These are phyloP conservation scores for Nesometra sesokonis DNA, from an alignment of 35 echinoderm and acorn worm genomes.

Conservation along the genomic window DNA sequence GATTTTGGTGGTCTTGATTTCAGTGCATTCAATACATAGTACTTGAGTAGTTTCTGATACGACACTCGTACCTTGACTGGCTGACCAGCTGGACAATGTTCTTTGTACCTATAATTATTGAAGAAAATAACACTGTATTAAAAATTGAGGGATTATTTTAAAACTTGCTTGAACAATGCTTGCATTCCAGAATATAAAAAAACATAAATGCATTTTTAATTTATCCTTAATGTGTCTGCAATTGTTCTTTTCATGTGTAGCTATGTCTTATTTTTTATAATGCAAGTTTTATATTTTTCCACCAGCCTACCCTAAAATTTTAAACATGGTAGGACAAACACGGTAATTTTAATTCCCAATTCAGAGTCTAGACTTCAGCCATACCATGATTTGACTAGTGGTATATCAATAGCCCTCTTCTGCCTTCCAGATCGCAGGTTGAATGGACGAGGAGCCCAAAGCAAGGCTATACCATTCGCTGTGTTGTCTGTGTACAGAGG, in stretches of 20 bases:
- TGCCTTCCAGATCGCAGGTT: constrained; percentile 83
- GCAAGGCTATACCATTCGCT: constrained; percentile 85
- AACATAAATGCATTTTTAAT: too few species aligned
- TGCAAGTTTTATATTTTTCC: too few species aligned
- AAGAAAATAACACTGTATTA: neutral
- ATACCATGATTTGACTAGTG: constrained; percentile 82
- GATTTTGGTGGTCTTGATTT: constrained; percentile 92
- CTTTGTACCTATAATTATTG: constrained; percentile 67
- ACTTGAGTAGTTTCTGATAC: constrained; percentile 93
- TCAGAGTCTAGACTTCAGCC: too few species aligned
- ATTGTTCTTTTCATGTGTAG: too few species aligned
- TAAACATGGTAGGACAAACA: too few species aligned
- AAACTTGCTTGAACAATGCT: too few species aligned
- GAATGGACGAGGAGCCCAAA: constrained; percentile 94
- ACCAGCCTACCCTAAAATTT: too few species aligned
- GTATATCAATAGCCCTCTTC: constrained; percentile 80
- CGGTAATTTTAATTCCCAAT: too few species aligned
- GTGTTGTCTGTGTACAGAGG: constrained; percentile 98
- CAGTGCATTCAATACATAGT: constrained; percentile 90
- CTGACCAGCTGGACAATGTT: constrained; percentile 89
- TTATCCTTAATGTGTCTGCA: too few species aligned
- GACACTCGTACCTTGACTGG: constrained; percentile 88
- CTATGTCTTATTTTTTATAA: too few species aligned
- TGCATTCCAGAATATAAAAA: too few species aligned
- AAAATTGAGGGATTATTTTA: too few species aligned